Conservation (phyloP, 2,113 vertebrate species). For the Salminus brasiliensis region DNA sequence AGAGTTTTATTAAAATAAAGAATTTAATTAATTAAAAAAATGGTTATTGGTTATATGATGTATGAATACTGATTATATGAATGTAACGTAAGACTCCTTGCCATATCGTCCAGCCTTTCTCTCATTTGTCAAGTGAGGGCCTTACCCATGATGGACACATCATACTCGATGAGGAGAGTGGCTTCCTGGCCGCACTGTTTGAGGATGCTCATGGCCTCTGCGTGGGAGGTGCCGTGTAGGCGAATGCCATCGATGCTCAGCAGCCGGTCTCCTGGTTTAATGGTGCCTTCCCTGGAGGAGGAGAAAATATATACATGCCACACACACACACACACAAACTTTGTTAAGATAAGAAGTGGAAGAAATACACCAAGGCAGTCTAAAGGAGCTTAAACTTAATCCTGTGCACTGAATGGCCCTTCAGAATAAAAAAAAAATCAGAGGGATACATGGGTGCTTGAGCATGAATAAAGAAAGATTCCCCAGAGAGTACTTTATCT, state of each 20-base stretch:
- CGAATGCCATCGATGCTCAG: constrained; percentile 96
- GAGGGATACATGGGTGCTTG: constrained; percentile 10
- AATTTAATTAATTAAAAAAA: too few relatives aligned
- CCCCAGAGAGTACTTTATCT: constrained; percentile 2
- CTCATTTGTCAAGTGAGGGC: background rate
- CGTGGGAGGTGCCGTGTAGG: constrained; percentile 88
- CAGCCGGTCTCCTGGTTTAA: constrained; percentile 93
- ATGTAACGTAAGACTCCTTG: too few relatives aligned
- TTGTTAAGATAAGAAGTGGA: background rate
- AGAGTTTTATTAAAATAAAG: background rate
- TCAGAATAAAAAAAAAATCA: background rate
- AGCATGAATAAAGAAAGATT: background rate
- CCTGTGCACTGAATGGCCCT: background rate
- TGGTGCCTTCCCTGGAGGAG: constrained; percentile 88
- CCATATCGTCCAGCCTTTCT: too few relatives aligned
- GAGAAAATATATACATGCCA: constrained; percentile 55
- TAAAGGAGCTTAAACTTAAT: background rate
- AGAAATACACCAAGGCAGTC: background rate
- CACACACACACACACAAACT: too few relatives aligned
- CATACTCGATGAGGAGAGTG: constrained; percentile 92
- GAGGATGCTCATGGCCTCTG: constrained; percentile 96
- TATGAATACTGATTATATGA: too few relatives aligned
- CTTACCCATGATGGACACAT: constrained; percentile 96
- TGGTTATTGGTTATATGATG: too few relatives aligned
- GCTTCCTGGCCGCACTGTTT: constrained; percentile 98